Percentiles rank a stretch among this genome's conserved stretches.
These are phyloP conservation scores for Theonella swinhoei DNA, from an alignment of 37 sponge, comb jelly and placozoan species.

Conservation along the genomic window DNA sequence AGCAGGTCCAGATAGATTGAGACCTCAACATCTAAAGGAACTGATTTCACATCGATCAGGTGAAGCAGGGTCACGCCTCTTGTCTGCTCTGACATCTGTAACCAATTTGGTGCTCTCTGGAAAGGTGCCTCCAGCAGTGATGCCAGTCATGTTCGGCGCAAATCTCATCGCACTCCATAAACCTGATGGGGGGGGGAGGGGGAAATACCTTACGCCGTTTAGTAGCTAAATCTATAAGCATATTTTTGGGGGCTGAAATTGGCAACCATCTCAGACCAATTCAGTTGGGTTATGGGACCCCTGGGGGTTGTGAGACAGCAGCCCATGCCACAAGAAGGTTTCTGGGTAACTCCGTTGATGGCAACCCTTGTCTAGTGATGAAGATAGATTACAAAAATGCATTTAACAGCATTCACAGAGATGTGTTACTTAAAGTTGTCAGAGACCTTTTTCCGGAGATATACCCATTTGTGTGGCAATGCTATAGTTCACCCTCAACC, in stretches of 20 bases:
- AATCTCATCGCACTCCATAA: slow-evolving; percentile 32
- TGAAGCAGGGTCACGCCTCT: slow-evolving; percentile 18
- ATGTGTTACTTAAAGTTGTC: too few relatives aligned
- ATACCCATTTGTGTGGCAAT: too few relatives aligned
- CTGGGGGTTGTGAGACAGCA: too few relatives aligned
- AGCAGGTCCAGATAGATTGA: slow-evolving; percentile 48
- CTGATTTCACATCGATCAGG: slow-evolving; percentile 4
- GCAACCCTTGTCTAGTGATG: too few relatives aligned
- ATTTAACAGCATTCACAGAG: too few relatives aligned
- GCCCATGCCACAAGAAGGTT: too few relatives aligned
- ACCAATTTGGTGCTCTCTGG: slow-evolving; percentile 26
- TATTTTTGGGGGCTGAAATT: not conserved
- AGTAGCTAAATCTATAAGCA: slow-evolving; percentile 25
- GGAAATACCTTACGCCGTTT: slow-evolving; percentile 41
- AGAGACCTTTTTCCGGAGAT: too few relatives aligned
- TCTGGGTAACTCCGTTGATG: too few relatives aligned
- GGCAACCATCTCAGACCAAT: too few relatives aligned
- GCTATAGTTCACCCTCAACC: too few relatives aligned
- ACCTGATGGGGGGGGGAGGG: slow-evolving; percentile 39
- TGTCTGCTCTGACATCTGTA: slow-evolving; percentile 24
- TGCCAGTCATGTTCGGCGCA: slow-evolving; percentile 54
- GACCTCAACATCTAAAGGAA: slow-evolving; percentile 56
- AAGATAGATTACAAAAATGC: too few relatives aligned
- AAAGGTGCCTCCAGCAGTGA: slow-evolving; percentile 9
- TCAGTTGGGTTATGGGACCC: too few relatives aligned